These are phyloP conservation scores for Halcyon badia DNA, from an alignment of 2,797 vertebrate genomes.

Conservation along the genomic window DNA sequence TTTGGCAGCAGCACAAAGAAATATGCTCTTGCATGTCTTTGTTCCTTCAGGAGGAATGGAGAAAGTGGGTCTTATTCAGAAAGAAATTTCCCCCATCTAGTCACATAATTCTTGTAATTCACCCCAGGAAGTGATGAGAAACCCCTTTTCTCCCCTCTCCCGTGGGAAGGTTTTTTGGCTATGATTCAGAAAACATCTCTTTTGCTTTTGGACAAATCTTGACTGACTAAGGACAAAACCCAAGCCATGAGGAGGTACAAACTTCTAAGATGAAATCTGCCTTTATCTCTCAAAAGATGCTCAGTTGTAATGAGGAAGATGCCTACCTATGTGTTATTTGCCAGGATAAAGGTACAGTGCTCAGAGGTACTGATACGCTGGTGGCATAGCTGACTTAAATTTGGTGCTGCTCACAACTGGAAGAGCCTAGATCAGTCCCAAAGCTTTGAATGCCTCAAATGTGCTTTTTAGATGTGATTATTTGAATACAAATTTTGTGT, in stretches of 20 bases:
- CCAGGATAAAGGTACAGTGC: neutral
- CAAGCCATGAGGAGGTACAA: neutral
- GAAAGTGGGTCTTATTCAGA: slow-evolving; percentile 13
- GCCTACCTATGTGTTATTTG: rapidly evolving
- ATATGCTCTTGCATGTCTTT: slow-evolving; percentile 43
- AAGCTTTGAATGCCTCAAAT: neutral
- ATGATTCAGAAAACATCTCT: neutral
- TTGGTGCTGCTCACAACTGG: neutral
- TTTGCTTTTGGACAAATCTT: neutral
- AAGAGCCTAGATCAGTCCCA: neutral
- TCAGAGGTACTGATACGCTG: neutral
- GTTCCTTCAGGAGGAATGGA: slow-evolving; percentile 24
- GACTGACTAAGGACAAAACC: neutral
- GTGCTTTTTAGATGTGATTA: neutral
- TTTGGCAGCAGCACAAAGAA: slow-evolving; percentile 69
- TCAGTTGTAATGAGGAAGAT: neutral
- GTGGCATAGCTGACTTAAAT: neutral
- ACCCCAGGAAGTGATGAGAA: slow-evolving; percentile 25
- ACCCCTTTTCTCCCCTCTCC: neutral
- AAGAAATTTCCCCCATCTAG: slow-evolving; percentile 20
- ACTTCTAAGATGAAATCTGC: neutral
- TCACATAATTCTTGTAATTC: slow-evolving; percentile 32
- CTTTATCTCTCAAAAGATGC: neutral
- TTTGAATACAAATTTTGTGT: neutral
- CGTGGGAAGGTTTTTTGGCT: neutral